phyloP scores from a whole-genome alignment of 2,888 invertebrate species.

The Pachycephus smyrnensis region DNA sequence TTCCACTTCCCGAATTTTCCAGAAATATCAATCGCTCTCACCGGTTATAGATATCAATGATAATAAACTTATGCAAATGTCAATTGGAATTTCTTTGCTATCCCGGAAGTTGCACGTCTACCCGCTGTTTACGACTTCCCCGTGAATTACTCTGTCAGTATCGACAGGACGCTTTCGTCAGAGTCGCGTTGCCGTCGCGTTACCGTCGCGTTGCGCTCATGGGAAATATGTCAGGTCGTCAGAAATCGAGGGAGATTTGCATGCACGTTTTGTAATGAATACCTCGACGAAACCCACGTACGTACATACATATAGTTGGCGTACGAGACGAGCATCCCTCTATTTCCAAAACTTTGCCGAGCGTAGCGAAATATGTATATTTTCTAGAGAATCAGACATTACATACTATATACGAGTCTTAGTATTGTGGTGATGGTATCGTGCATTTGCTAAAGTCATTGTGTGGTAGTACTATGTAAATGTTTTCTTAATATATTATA shows the following conservation, averaged over 20 bases:
- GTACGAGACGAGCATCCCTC: slow-evolving; percentile 65
- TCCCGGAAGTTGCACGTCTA: background rate
- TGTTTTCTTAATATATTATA: slow-evolving; percentile 5
- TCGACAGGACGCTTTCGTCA: background rate
- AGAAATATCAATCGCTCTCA: background rate
- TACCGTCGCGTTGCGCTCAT: background rate
- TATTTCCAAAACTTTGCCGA: slow-evolving; percentile 63
- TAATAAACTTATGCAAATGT: background rate
- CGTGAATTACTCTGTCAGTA: background rate
- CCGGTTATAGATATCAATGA: background rate
- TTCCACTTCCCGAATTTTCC: background rate
- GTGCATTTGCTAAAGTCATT: slow-evolving; percentile 66
- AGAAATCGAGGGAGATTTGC: slow-evolving; percentile 65
- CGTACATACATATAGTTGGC: slow-evolving; percentile 40
- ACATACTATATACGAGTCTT: slow-evolving; percentile 51
- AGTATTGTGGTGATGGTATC: slow-evolving; percentile 66
- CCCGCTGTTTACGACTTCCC: background rate
- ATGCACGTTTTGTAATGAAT: slow-evolving; percentile 65
- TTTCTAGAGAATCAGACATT: slow-evolving; percentile 37
- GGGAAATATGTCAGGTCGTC: slow-evolving; percentile 51
- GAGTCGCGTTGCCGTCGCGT: background rate
- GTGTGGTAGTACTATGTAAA: slow-evolving; percentile 51
- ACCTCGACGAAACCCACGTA: slow-evolving; percentile 54
- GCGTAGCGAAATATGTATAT: slow-evolving; percentile 60
- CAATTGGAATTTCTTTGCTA: background rate